phyloP scores from a whole-genome alignment of 53 echinoderm and acorn worm species.

The Paracentrotus lividus region DNA sequence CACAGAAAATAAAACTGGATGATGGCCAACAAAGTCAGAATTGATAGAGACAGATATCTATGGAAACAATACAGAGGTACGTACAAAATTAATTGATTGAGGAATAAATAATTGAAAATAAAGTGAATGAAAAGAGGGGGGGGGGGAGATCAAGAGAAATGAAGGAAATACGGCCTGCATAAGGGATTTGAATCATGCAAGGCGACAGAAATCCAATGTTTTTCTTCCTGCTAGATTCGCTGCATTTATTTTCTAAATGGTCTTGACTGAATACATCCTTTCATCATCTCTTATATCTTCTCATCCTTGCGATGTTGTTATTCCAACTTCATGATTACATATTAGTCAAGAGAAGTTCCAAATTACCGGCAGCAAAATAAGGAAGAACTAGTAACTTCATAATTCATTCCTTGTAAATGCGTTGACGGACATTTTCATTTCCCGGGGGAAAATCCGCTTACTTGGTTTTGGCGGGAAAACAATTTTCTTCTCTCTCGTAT shows the following conservation, averaged over 20 bases:
- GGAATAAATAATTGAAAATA: too few species aligned
- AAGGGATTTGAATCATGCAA: background rate
- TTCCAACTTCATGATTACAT: background rate
- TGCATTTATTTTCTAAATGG: background rate
- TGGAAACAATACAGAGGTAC: too few species aligned
- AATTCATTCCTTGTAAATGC: slow-evolving; percentile 28
- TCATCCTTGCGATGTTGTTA: slow-evolving; percentile 22
- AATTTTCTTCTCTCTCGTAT: background rate
- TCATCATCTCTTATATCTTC: background rate
- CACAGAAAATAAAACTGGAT: too few species aligned
- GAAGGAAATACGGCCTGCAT: too few species aligned
- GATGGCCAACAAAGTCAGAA: too few species aligned
- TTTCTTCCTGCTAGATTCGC: background rate
- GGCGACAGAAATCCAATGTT: background rate
- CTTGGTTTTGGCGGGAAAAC: slow-evolving; percentile 35
- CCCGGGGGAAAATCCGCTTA: background rate
- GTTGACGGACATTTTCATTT: slow-evolving; percentile 45
- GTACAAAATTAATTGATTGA: too few species aligned
- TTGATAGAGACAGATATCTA: too few species aligned
- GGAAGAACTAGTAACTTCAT: slow-evolving; percentile 35
- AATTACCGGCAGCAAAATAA: slow-evolving; percentile 37
- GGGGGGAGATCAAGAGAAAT: too few species aligned
- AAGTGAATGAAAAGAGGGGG: too few species aligned
- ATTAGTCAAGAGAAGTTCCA: slow-evolving; percentile 36
- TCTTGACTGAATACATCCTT: slow-evolving; percentile 3